Percentiles rank a stretch among this genome's conserved stretches.
phyloP scores from a whole-genome alignment of 2,888 invertebrate species.

The Periphyllus acericola region DNA sequence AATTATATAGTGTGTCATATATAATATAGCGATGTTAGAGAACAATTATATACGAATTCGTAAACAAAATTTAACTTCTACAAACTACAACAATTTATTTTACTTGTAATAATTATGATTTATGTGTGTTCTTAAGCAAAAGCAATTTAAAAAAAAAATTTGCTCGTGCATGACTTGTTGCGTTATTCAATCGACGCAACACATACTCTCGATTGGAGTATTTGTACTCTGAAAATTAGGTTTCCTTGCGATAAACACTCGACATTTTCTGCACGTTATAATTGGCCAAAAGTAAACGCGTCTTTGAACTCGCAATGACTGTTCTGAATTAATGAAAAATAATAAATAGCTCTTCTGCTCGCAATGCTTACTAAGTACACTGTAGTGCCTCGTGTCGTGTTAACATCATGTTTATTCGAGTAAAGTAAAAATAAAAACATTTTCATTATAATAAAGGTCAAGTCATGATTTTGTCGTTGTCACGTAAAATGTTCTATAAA shows the following conservation, averaged over 20 bases:
- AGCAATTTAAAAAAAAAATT: background rate
- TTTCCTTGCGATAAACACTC: background rate
- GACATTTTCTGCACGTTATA: background rate
- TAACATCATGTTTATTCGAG: conserved; percentile 26
- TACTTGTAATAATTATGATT: conserved; percentile 12
- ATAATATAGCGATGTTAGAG: background rate
- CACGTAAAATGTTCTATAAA: conserved; percentile 41
- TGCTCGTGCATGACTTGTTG: background rate
- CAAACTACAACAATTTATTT: background rate
- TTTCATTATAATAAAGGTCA: conserved; percentile 26
- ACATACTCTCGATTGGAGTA: background rate
- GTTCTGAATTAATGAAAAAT: conserved; percentile 3
- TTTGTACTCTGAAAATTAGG: background rate
- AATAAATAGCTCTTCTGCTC: background rate
- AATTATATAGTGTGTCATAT: background rate
- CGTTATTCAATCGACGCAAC: background rate
- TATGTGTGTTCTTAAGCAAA: background rate
- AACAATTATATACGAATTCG: background rate
- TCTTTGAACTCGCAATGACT: background rate
- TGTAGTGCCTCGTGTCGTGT: conserved; percentile 13
- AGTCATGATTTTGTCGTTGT: conserved; percentile 39
- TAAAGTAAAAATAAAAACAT: conserved; percentile 33
- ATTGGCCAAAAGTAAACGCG: background rate
- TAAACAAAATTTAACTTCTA: background rate
- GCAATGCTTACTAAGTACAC: background rate